Conservation (phyloP, 1,140 invertebrate genomes). For the Papilio dardanus region DNA sequence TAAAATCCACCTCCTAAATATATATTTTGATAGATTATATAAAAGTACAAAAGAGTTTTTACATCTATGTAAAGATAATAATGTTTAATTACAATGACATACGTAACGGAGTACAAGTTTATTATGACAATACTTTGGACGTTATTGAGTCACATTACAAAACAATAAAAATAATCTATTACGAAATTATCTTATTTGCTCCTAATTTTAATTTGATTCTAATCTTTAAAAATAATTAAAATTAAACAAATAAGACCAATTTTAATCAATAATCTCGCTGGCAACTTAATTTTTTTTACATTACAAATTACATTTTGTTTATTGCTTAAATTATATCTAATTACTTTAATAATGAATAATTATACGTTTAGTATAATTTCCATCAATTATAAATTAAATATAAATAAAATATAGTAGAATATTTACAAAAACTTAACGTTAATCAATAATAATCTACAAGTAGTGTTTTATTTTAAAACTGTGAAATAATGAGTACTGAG, state of each 20-base stretch:
- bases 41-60: slow-evolving; percentile 34
- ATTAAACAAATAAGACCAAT: neutral
- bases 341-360: neutral
- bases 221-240: slow-evolving; percentile 13
- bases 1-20: slow-evolving; percentile 42
- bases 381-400: slow-evolving; percentile 31
- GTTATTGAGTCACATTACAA: slow-evolving; percentile 4
- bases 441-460: neutral
- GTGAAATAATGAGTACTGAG: neutral
- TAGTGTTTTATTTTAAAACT: neutral
- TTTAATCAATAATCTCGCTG: slow-evolving; percentile 25
- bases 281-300: slow-evolving; percentile 12
- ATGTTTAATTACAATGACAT: slow-evolving; percentile 30
- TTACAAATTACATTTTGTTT: neutral
- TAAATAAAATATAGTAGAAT: slow-evolving; percentile 4
- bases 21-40: slow-evolving; percentile 12
- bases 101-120: slow-evolving; percentile 41
- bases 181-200: neutral
- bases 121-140: slow-evolving; percentile 75
- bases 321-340: neutral
- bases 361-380: neutral
- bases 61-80: slow-evolving; percentile 37
- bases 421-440: slow-evolving; percentile 31
- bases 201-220: neutral
- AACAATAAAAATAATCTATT: slow-evolving; percentile 6